These are phyloP conservation scores for Campaea margaritaria DNA, from an alignment of 2,888 invertebrate species.

Conservation along the genomic window DNA sequence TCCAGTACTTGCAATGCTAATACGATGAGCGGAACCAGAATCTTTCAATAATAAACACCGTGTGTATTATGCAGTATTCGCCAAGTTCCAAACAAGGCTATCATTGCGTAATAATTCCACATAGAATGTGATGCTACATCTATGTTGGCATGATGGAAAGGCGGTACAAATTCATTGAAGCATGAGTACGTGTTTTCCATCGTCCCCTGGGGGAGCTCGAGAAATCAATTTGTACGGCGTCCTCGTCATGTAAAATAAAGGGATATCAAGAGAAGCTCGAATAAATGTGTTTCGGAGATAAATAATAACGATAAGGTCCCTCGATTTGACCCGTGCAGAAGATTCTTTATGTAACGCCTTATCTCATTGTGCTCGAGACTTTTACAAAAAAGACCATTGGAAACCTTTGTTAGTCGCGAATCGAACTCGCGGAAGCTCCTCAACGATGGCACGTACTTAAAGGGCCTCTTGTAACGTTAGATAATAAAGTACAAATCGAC, in stretches of 20 bases:
- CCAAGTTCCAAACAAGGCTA: too few species aligned
- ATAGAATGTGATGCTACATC: conserved; percentile 22
- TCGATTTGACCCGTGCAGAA: conserved; percentile 64
- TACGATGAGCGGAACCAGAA: too few species aligned
- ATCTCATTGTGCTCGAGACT: conserved; percentile 59
- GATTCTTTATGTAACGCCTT: conserved; percentile 63
- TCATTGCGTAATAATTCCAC: conserved; percentile 20
- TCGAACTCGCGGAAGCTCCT: conserved; percentile 46
- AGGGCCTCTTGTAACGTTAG: conserved; percentile 10
- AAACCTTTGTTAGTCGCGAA: conserved; percentile 58
- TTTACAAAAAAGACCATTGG: conserved; percentile 58
- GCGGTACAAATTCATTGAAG: conserved; percentile 49
- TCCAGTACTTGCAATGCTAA: too few species aligned
- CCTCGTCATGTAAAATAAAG: conserved; percentile 66
- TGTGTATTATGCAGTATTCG: too few species aligned
- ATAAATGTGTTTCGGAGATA: conserved; percentile 68
- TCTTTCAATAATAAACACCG: too few species aligned
- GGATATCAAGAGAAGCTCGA: conserved; percentile 58
- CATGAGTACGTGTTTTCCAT: conserved; percentile 50
- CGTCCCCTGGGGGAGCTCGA: conserved; percentile 46
- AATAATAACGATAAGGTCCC: conserved; percentile 71
- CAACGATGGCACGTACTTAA: conserved; percentile 2
- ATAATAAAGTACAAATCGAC: conserved; percentile 20
- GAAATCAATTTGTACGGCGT: conserved; percentile 65
- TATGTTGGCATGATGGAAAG: conserved; percentile 31